Base-by-base conservation (phyloP, 35 echinoderm and acorn worm species). In the Eucidaris tribuloides region DNA sequence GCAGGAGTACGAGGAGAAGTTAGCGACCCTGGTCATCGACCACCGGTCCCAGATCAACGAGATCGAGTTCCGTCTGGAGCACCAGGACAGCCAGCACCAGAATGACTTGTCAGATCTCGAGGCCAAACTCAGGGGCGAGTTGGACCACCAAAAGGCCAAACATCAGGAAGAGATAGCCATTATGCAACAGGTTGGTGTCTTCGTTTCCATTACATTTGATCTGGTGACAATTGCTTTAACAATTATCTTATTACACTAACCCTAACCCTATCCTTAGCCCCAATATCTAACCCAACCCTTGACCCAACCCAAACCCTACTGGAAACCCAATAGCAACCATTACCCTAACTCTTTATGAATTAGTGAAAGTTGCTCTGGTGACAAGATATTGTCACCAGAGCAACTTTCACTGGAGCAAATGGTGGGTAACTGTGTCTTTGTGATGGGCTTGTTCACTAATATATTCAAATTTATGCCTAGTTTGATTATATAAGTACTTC, bases 21-120 rank as follows among this genome's bases (percentile, higher is more conserved):
- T 96, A 23, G 28, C 77, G 24, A 46, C 87, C 38, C 48, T 91
- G 25, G 60, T 83, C 45, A 36, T 96, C 13, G 89, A 96, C 62
- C 79, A 91, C 79, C 71, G 91, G 82, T 74, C 89, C 9, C 74
- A 87, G 59, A 65, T 96, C 40, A 96, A 96, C 32, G 93, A 96
- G 76, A 79, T 96, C n/a, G 93, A 96, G 81, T 96, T 96, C 62
- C 54, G 93, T 33, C 68, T 96, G 30, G 93, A 96, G 57, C 93
- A 96, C 61, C 89, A 96, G 42, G 93, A 96, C 27, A 91, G 89
- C 14, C 85, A 91, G 50, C 93, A 96, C 57, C 84, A 91, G 81
- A 96, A 96, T 37, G 93, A 91, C 35, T 37, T 96, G 31, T 91
- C 89, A 24, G 93, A 96, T 24, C 39, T 96, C 39, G 88, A 96